Base-by-base conservation (phyloP, 2,888 invertebrate genomes). In the Ophraella communa region DNA sequence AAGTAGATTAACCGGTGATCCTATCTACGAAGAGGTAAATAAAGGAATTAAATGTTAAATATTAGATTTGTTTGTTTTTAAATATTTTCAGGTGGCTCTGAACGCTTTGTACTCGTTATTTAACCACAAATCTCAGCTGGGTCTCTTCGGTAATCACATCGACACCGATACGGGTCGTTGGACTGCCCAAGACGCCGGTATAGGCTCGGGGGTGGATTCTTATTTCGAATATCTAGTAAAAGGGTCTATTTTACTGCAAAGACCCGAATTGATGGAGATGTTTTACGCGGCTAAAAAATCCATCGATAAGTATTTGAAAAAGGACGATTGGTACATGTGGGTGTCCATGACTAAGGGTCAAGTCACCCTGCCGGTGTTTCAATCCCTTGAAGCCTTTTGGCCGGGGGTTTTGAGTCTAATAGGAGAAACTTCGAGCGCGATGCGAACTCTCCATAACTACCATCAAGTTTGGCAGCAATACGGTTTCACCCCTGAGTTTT, bases 271-370 rank as follows among this genome's bases (percentile, higher is more conserved):
- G 23, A 90, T 98, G 86, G 89, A 93, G 54, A 94, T 96, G 88
- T 99, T 98, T 78, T 86, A 90, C 64, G 93, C 92, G 75, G 91
- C 91, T 0, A 87, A 90, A 54, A 83, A 84, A 51, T 87, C 91
- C 0, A 93, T 95, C 44, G 94, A 95, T 76, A 92, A 92, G 75
- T 91, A 94, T 77, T 84, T 98, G 75, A 92, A 94, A 76, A 91
- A 93, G 76, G 97, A 96, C 74, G 98, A 99, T 81, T 99, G 99
- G 98, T 96, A 97, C 80, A 89, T 98, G 75, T 99, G 98, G 98
- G 98, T 96, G 0, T 94, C 96, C n/a, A 99, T 99, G 98, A 88
- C 91, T 49, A 94, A 96, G 76, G 98, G 95, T 0, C 93, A 95
- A 78, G 93, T 98, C 4, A 96, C 98, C 0, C 83, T 97, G 74